phyloP scores from a whole-genome alignment of 2,888 invertebrate genomes.

The Lissonota sp. region DNA sequence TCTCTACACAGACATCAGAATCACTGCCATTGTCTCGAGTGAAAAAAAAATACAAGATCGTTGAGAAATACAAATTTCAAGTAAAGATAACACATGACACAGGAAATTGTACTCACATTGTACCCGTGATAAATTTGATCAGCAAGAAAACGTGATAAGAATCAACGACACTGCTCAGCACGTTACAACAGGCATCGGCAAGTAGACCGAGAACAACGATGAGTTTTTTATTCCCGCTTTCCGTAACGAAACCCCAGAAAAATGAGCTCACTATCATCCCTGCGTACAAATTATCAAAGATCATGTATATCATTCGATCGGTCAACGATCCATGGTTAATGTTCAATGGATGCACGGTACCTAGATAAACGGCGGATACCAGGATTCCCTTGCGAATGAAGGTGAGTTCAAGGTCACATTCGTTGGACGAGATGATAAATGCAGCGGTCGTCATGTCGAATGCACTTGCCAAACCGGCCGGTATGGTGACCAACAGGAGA shows the following conservation, averaged over 20 bases:
- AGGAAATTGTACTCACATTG: constrained; percentile 90
- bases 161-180: constrained; percentile 88
- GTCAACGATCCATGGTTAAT: no score
- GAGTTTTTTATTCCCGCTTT: constrained; percentile 89
- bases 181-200: constrained; percentile 87
- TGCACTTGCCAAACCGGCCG: constrained; percentile 88
- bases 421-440: constrained; percentile 90
- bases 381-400: constrained; percentile 89
- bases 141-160: constrained; percentile 88
- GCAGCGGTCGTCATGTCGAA: constrained; percentile 90
- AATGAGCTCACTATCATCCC: constrained; percentile 91
- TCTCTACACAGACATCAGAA: no score
- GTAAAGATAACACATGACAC: not conserved
- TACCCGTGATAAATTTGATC: constrained; percentile 90
- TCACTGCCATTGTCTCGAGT: constrained; percentile 28
- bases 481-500: constrained; percentile 86
- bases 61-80: no score
- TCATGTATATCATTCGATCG: no score
- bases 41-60: not conserved
- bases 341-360: no score
- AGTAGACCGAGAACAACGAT: constrained; percentile 89
- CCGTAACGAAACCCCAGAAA: constrained; percentile 91
- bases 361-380: constrained; percentile 90
- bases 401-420: constrained; percentile 89
- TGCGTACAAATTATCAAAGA: constrained; percentile 83